These are phyloP conservation scores for Procavia capensis DNA, from an alignment of 2,113 vertebrate genomes.

Conservation along the genomic window DNA sequence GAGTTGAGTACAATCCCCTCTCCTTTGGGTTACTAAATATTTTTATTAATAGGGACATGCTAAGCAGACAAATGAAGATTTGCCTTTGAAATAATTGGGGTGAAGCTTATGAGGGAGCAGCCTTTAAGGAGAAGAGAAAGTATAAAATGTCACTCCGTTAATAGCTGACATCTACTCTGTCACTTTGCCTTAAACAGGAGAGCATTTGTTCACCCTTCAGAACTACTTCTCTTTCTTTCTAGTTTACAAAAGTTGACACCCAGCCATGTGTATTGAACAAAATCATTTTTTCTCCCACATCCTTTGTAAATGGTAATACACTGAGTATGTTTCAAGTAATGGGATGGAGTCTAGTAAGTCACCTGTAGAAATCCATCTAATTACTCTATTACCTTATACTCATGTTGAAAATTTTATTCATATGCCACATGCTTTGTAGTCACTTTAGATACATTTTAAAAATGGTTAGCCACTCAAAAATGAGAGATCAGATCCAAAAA, in stretches of 20 bases:
- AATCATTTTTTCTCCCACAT: not conserved
- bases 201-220: not conserved
- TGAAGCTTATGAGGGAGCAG: not conserved
- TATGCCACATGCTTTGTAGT: not conserved
- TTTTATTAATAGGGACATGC: slow-evolving; percentile 33
- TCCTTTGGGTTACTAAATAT: not conserved
- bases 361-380: slow-evolving; percentile 8
- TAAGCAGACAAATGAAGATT: not conserved
- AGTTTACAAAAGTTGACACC: slow-evolving; percentile 18
- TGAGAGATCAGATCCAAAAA: slow-evolving; percentile 18
- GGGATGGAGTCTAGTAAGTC: not conserved
- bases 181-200: slow-evolving; percentile 12
- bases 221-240: slow-evolving; percentile 31
- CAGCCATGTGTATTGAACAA: not conserved
- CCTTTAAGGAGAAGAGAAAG: not conserved
- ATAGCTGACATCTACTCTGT: not conserved
- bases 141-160: not conserved
- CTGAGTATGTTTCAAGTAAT: not conserved
- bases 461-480: slow-evolving; percentile 21
- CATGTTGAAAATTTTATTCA: not conserved
- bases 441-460: not conserved
- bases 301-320: not conserved
- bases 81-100: not conserved
- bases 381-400: slow-evolving; percentile 11
- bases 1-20: slow-evolving; percentile 50